These are phyloP conservation scores for Dryococelus australis DNA, from an alignment of 2,888 invertebrate species.

Conservation along the genomic window DNA sequence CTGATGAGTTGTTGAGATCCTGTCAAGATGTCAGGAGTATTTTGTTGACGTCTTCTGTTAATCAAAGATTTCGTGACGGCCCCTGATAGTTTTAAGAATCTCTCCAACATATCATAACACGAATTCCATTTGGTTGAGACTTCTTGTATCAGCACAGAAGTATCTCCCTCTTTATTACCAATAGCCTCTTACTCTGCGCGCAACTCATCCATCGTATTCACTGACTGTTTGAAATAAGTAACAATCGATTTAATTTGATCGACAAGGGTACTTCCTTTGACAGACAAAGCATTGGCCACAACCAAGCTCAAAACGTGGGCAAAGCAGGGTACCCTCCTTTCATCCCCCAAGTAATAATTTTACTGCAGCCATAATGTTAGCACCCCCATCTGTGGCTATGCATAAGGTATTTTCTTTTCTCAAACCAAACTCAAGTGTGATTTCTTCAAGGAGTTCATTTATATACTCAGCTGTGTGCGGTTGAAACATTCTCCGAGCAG, in stretches of 20 bases:
- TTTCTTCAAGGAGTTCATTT: constrained; percentile 32
- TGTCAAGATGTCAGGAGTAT: background rate
- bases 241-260: constrained; percentile 53
- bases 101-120: background rate
- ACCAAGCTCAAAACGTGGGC: too few relatives aligned
- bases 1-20: constrained; percentile 47
- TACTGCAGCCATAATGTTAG: constrained; percentile 51
- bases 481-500: constrained; percentile 27
- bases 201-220: constrained; percentile 50
- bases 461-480: constrained; percentile 34
- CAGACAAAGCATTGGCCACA: constrained; percentile 48
- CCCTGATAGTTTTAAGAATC: too few relatives aligned
- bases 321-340: constrained; percentile 50
- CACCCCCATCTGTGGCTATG: constrained; percentile 51
- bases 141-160: background rate
- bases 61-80: background rate
- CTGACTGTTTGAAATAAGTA: constrained; percentile 44
- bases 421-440: background rate
- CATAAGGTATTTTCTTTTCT: constrained; percentile 43
- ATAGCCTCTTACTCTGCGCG: constrained; percentile 45
- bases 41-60: background rate
- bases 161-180: constrained; percentile 47
- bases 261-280: constrained; percentile 48
- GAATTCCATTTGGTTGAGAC: background rate
- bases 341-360: constrained; percentile 49